phyloP scores from a whole-genome alignment of 2,888 invertebrate species.

The Hyposoter didymator region DNA sequence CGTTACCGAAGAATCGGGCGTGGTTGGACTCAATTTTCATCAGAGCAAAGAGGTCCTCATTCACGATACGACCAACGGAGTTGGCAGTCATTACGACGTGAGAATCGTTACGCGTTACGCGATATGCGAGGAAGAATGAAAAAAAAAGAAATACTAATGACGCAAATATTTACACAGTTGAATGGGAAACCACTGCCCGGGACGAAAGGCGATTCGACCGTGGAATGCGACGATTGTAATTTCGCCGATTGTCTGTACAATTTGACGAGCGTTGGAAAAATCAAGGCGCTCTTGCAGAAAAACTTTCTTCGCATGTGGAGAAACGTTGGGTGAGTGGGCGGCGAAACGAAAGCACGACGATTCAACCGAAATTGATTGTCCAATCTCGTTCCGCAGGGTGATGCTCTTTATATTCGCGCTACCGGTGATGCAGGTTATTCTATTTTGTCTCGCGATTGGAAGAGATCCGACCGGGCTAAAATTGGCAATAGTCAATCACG shows the following conservation, averaged over 20 bases:
- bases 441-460: slow-evolving; percentile 96
- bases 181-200: slow-evolving; percentile 81
- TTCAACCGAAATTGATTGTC: no score
- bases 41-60: slow-evolving; percentile 96
- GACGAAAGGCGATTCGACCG: slow-evolving; percentile 83
- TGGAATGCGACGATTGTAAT: slow-evolving; percentile 87
- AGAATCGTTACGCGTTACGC: slow-evolving; percentile 71
- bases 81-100: slow-evolving; percentile 86
- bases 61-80: slow-evolving; percentile 89
- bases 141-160: neutral
- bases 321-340: slow-evolving; percentile 89
- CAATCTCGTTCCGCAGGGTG: slow-evolving; percentile 84
- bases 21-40: slow-evolving; percentile 94
- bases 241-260: slow-evolving; percentile 85
- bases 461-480: slow-evolving; percentile 93
- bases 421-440: slow-evolving; percentile 97
- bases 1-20: slow-evolving; percentile 94
- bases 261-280: slow-evolving; percentile 93
- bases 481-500: slow-evolving; percentile 91
- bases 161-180: slow-evolving; percentile 74
- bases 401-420: slow-evolving; percentile 97
- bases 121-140: neutral
- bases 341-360: neutral
- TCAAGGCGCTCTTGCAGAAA: slow-evolving; percentile 93
- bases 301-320: slow-evolving; percentile 97